A percentile compares a stretch with the other conserved stretches of the same genome.
Evolutionary conservation across 2,888 invertebrate genomes (phyloP).

Genomic region (Phaonia tiefii): DNA sequence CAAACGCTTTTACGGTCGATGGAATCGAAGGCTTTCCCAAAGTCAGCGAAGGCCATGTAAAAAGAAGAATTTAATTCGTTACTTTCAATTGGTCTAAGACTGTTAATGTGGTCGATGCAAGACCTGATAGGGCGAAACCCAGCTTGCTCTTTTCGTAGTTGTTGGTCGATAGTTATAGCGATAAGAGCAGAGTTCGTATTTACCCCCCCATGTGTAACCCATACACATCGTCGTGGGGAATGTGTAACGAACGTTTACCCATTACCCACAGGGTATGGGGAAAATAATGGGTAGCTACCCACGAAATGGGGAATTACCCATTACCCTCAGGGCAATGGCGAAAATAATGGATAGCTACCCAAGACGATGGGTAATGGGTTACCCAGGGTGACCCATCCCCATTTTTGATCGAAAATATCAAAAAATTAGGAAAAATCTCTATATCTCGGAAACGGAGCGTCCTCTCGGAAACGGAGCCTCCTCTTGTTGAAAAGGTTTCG

Average conservation of each 20-base stretch:
- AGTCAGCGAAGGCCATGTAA: neutral
- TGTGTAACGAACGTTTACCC: neutral
- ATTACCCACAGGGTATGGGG: neutral
- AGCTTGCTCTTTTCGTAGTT: constrained; percentile 18
- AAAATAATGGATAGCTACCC: no score
- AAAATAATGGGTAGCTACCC: no score
- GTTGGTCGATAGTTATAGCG: neutral
- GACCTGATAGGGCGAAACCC: constrained; percentile 12
- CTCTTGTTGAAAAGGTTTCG: neutral
- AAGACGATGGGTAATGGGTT: no score
- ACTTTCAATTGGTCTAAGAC: neutral
- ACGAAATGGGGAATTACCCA: no score
- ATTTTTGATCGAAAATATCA: no score
- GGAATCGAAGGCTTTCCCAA: neutral
- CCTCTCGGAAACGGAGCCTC: neutral
- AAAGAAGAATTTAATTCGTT: neutral
- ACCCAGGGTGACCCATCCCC: no score
- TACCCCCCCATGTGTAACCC: neutral
- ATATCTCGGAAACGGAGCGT: neutral
- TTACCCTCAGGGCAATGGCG: no score
- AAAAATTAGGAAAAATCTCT: no score
- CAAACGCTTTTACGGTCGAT: constrained; percentile 2
- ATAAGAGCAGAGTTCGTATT: neutral
- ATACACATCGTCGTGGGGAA: neutral
- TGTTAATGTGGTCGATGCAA: constrained; percentile 23